Evolutionary conservation across 2,888 invertebrate genomes (phyloP), one percentile per base, ranked within the genome.

Genomic region (Drosophila buzzatii): DNA sequence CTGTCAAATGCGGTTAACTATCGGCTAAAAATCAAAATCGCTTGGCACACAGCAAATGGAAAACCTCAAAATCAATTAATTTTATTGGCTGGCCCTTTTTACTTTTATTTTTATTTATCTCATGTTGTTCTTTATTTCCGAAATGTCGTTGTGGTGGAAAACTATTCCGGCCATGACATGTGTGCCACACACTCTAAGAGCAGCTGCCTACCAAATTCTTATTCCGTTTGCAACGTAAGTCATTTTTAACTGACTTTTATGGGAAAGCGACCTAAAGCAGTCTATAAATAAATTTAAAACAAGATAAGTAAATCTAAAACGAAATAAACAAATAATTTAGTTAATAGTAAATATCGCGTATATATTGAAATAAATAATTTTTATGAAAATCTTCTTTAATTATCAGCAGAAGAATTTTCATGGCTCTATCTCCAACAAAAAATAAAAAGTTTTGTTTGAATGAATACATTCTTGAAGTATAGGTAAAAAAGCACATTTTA

Each of bases 41-140:
- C 20, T 57, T 10, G 53, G 42, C 62, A 52, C 45, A 59, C 49
- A 42, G 39, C 47, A 81, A 76, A 71, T 59, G 71, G 33, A 65
- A 78, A 88, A 85, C 83, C 83, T 68, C 81, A 77, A 85, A 86
- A 86, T 82, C 89, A 86, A 86, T 86, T 86, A 89, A 89, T 86
- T 86, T 86, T 86, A 89, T 86, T 86, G 89, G 81, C 64, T 69
- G 51, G 31, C 20, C 56, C 57, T 56, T 27, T 27, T 60, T 49
- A 39, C 57, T 42, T 47, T 60, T 53, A 12, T 27, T 57, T 55
- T 59, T 59, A 51, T 39, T 41, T 47, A 35, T 27, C 33, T 59
- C 3, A 14, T 23, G 45, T 14, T 45, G 14, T 45, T 8, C 23
- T 16, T 20, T 20, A n/a, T 52, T 58, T 23, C 58, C 57, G 79